Evolutionary conservation across 1,140 invertebrate genomes (phyloP), one percentile per base, ranked within the genome.

Genomic region (Lethocerus indicus): DNA sequence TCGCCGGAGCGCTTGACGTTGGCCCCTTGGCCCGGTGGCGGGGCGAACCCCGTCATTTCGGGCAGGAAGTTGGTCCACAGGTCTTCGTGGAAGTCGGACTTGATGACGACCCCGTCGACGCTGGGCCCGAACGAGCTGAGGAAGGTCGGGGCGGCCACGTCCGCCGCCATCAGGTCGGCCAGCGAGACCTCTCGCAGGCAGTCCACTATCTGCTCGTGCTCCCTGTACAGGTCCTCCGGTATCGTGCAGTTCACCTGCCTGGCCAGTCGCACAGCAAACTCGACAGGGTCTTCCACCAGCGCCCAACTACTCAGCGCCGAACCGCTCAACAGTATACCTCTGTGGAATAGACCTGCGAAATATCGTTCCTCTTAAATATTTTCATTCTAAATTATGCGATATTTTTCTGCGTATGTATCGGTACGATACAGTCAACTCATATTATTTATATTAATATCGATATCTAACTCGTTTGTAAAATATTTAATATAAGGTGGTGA

Each of bases 251-350:
- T 93, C 7, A 91, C 75, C 40, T 80, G 78, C 51, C 75, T 75
- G 1, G 88, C 87, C 40, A 97, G 66, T 62, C 86, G 79, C 18
- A 84, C 66, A 5, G 91, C 87, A 61, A 86, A 92, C 48, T 78
- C 75, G 0, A 84, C 78, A 0, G 91, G 88, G 64, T 94, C 86
- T 58, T 88, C 81, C 1, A 93, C 87, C 35, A 93, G 69, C 0
- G 91, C 91, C 93, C 88, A 97, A 0, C 84, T 87, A 39, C 86
- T 87, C 12, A 95, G 67, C 0, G 92, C 91, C 16, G 92, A 94
- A 7, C 90, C 90, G 56, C 86, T 89, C 57, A 92, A 71, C 36
- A 94, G 67, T 27, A 93, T 73, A 3, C 85, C 82, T 32, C 87
- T 78, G 24, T 85, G 79, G 63, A 93, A 87, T 32, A 93, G 70